Base-by-base conservation (phyloP, 2,888 invertebrate genomes). In the Drosophila hawaiiensis region DNA sequence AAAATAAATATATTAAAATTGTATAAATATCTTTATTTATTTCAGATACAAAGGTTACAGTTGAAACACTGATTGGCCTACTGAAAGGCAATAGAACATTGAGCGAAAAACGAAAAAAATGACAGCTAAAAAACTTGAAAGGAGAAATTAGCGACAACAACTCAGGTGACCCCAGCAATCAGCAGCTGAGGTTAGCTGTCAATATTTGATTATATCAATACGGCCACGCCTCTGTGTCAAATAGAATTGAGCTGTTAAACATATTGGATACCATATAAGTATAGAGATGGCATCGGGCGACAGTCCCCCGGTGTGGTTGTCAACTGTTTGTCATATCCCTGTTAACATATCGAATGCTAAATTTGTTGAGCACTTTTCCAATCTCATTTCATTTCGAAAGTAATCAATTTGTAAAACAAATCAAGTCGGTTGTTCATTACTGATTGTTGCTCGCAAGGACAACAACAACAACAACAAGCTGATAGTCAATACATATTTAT, bases 331-430 rank as follows among this genome's bases (percentile, higher is more conserved):
- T 68, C 49, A 76, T 72, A 85, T 85, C 88, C 85, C 87, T 89
- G 89, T 86, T 68, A 54, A 82, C 66, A 68, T 68, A 66, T 33
- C 74, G 55, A 62, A 61, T 54, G 37, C 59, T 70, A 54, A 65
- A 66, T 68, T 50, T 65, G 37, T n/a, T 54, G 54, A 56, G 65
- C 47, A 39, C 43, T 50, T 37, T 50, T 64, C 25, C 35, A n/a
- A 37, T 14, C 39, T 58, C 53, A 71, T 78, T 82, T 58, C 56
- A 60, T 69, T 78, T 76, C 33, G 68, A 80, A 84, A 83, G 78
- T 73, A 67, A 80, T 75, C 71, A 77, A 87, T 84, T 84, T 88
- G 88, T 85, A 78, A 73, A 76, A 68, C 81, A 84, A 87, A 76
- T 89, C 74, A 85, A 67, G 63, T 74, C 72, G 65, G 68, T 31